A percentile compares a stretch with the other conserved stretches of the same genome.
These are phyloP conservation scores for Argya squamiceps DNA, from an alignment of 2,797 vertebrate genomes.

Conservation along the genomic window DNA sequence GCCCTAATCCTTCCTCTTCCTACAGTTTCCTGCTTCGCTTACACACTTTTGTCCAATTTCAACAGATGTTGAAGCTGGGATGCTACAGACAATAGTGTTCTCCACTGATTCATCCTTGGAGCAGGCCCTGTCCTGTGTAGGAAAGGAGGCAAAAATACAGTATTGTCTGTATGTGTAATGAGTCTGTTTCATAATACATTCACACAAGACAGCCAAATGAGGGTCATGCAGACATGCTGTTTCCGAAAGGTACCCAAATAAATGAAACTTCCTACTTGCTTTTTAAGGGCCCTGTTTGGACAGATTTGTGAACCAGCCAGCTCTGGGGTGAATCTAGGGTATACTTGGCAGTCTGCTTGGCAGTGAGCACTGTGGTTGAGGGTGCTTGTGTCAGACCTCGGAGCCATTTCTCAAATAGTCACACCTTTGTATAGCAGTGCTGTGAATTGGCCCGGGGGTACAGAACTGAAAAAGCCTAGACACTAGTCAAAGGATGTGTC, in stretches of 20 bases:
- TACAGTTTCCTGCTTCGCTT: not conserved
- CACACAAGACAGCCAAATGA: not conserved
- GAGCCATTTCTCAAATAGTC: not conserved
- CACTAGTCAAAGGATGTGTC: not conserved
- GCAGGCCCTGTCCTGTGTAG: constrained; percentile 50
- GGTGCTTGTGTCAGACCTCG: not conserved
- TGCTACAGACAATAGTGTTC: constrained; percentile 28
- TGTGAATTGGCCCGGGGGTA: not conserved
- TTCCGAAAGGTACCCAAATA: constrained; percentile 6
- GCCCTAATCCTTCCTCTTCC: constrained; percentile 36
- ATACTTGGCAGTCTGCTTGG: not conserved
- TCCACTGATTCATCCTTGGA: constrained; percentile 50
- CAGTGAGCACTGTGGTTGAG: not conserved
- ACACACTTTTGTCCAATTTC: not conserved
- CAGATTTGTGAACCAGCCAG: not conserved
- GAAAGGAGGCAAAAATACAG: not conserved
- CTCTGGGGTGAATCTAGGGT: not conserved
- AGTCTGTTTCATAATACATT: constrained; percentile 28
- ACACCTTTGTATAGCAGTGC: not conserved
- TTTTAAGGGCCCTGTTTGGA: not conserved
- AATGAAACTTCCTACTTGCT: not conserved
- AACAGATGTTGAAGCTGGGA: constrained; percentile 21
- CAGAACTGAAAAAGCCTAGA: not conserved
- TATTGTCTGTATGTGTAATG: not conserved
- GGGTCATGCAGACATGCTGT: not conserved